Percentiles rank a stretch among this genome's conserved stretches.
These are phyloP conservation scores for Tetheella fluctuosa DNA, from an alignment of 2,888 invertebrate genomes.

Conservation along the genomic window DNA sequence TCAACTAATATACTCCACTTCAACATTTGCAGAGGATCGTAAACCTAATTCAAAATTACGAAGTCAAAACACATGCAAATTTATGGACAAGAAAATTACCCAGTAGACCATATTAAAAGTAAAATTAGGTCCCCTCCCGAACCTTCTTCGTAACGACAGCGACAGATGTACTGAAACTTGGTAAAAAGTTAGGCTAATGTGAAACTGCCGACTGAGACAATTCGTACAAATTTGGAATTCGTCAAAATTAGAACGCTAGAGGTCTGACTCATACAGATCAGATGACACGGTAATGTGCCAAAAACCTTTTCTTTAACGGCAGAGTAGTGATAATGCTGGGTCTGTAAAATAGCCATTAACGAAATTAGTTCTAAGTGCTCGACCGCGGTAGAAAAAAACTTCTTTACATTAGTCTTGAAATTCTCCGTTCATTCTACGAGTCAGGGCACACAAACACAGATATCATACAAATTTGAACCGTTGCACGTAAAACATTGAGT, in stretches of 20 bases:
- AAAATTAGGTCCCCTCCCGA: constrained; percentile 3
- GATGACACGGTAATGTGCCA: neutral
- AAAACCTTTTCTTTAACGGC: neutral
- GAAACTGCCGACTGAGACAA: constrained; percentile 34
- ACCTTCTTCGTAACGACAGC: constrained; percentile 34
- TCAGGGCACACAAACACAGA: neutral
- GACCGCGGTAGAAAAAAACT: neutral
- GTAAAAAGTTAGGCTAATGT: constrained; percentile 42
- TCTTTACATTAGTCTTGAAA: neutral
- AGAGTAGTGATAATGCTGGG: too few relatives aligned
- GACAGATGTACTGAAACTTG: constrained; percentile 44
- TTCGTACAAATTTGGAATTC: constrained; percentile 44
- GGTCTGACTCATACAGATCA: neutral
- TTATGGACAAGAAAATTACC: constrained; percentile 9
- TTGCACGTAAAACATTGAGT: neutral
- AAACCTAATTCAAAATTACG: constrained; percentile 1
- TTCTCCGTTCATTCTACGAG: neutral
- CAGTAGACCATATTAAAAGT: constrained; percentile 9
- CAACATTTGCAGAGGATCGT: neutral
- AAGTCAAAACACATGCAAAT: constrained; percentile 7
- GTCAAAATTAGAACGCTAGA: constrained; percentile 34
- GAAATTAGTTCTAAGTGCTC: too few relatives aligned
- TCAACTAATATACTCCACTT: neutral
- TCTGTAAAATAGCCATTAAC: too few relatives aligned
- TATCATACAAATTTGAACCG: neutral